phyloP scores from a whole-genome alignment of 2,113 vertebrate species.

The Hippotragus niger region DNA sequence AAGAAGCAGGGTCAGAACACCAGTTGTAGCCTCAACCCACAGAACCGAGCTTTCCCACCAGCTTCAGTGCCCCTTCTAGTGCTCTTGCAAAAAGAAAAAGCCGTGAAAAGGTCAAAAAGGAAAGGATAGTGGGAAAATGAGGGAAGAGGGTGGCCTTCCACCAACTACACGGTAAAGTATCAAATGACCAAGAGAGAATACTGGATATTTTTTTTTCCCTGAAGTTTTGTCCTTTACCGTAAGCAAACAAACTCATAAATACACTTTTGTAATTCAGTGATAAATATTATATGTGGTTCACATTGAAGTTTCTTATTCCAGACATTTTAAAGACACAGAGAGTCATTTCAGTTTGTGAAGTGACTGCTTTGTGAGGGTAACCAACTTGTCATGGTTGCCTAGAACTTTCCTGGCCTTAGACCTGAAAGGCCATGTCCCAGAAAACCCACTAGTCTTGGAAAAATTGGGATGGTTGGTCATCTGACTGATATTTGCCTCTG shows the following conservation, averaged over 20 bases:
- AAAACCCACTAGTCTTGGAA: neutral
- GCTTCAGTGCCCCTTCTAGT: neutral
- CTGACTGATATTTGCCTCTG: neutral
- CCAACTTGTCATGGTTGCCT: neutral
- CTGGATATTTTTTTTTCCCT: neutral
- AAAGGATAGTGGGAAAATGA: neutral
- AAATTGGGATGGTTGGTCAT: neutral
- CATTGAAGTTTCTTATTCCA: neutral
- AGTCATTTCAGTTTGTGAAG: neutral
- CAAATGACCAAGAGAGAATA: neutral
- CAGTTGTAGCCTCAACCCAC: fast-evolving
- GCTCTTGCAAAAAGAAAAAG: neutral
- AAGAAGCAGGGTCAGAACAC: neutral
- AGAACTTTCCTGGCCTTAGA: neutral
- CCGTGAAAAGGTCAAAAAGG: neutral
- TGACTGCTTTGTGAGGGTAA: neutral
- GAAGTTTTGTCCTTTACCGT: neutral
- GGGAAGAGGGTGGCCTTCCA: neutral
- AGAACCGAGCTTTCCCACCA: neutral
- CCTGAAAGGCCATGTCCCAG: neutral
- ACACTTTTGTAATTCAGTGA: neutral
- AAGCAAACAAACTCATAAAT: neutral
- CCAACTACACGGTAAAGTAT: neutral
- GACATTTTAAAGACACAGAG: neutral
- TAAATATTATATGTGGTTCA: neutral